phyloP scores from a whole-genome alignment of 1,140 invertebrate species.

The Nylanderia fulva region DNA sequence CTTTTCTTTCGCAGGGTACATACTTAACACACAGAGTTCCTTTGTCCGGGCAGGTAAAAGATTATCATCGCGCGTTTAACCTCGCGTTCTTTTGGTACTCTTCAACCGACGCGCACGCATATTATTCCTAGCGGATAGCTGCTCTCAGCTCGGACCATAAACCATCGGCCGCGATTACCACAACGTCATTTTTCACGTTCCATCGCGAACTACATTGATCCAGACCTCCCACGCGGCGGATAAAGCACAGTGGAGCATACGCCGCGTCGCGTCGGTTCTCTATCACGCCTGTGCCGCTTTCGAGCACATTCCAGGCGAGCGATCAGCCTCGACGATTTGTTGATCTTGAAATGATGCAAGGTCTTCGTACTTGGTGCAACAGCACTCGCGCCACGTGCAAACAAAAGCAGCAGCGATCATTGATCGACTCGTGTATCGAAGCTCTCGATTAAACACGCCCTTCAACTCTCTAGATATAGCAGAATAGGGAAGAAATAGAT shows the following conservation, averaged over 20 bases:
- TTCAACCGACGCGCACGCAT: slow-evolving; percentile 45
- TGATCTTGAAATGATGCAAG: slow-evolving; percentile 27
- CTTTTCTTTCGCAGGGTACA: neutral
- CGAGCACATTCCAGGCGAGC: slow-evolving; percentile 28
- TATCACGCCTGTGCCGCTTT: slow-evolving; percentile 41
- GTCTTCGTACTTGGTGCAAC: slow-evolving; percentile 14
- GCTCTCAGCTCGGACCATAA: slow-evolving; percentile 48
- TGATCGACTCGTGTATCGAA: slow-evolving; percentile 14
- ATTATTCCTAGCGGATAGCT: slow-evolving; percentile 57
- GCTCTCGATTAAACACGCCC: neutral
- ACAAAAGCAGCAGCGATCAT: neutral
- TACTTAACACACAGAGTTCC: slow-evolving; percentile 32
- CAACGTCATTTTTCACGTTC: slow-evolving; percentile 39
- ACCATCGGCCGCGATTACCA: slow-evolving; percentile 42
- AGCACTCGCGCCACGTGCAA: neutral
- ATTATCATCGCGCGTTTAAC: slow-evolving; percentile 51
- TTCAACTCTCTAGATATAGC: neutral
- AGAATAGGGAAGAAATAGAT: neutral
- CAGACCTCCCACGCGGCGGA: slow-evolving; percentile 48
- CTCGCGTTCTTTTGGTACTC: slow-evolving; percentile 22
- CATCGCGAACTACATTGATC: slow-evolving; percentile 49
- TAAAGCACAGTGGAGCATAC: slow-evolving; percentile 6
- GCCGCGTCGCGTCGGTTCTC: neutral
- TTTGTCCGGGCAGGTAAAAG: slow-evolving; percentile 45
- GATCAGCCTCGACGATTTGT: slow-evolving; percentile 30